A percentile compares a stretch with the other conserved stretches of the same genome.
These are phyloP conservation scores for Drosophila setosimentum DNA, from an alignment of 2,888 invertebrate genomes.

Conservation along the genomic window DNA sequence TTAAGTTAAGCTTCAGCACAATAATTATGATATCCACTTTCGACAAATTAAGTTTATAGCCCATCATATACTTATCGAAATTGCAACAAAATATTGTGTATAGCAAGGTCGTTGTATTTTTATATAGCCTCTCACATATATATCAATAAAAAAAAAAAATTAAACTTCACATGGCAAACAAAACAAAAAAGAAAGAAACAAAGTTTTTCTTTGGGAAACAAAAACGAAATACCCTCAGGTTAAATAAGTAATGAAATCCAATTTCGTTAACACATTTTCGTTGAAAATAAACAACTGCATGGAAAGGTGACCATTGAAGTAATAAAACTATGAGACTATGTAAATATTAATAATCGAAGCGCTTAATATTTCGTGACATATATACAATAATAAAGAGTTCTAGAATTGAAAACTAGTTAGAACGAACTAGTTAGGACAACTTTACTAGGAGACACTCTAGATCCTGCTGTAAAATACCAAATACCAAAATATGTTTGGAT, in stretches of 20 bases:
- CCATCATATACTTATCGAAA: not conserved
- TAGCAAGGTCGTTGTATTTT: not conserved
- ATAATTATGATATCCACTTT: not conserved
- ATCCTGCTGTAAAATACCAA: not conserved
- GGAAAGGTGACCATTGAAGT: not conserved
- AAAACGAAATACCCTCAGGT: not conserved
- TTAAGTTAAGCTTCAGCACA: not conserved
- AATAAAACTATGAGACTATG: not conserved
- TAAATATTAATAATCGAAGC: not conserved
- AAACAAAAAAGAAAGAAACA: not conserved
- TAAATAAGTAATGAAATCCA: not conserved
- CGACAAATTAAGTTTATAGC: not conserved
- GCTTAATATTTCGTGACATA: not conserved
- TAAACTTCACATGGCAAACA: not conserved
- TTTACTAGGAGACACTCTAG: not conserved
- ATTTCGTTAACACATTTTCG: not conserved
- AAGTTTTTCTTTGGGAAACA: not conserved
- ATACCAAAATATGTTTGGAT: no score
- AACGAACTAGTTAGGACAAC: not conserved
- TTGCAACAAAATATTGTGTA: not conserved
- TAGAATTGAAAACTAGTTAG: not conserved
- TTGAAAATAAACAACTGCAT: not conserved
- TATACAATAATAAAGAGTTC: not conserved
- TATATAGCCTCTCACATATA: not conserved
- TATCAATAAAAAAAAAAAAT: not conserved